Evolutionary conservation across 1,140 invertebrate genomes (phyloP), one percentile per base, ranked within the genome.

Genomic region (Zophobas morio): DNA sequence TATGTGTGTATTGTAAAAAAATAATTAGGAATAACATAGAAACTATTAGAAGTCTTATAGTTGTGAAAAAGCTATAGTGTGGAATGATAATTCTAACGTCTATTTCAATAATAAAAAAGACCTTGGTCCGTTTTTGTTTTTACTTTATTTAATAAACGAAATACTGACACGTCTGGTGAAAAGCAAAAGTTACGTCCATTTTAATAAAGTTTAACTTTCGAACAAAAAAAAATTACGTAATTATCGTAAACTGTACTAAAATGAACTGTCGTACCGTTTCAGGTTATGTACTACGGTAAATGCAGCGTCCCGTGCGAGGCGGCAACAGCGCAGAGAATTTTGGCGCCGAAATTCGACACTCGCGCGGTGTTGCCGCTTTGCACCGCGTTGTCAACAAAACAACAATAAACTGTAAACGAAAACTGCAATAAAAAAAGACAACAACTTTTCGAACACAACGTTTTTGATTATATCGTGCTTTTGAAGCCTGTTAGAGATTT

Each of bases 1-100:
- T 83, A 84, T 84, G 81, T 82, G 79, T 83, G 75, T 71, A 82
- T 57, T 83, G 82, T 84, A 85, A 85, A 85, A 85, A 85, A 84
- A 85, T 84, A 84, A 84, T 78, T 83, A 84, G 82, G 81, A 85
- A 84, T 66, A 66, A 66, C 39, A 66, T 84, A 83, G 81, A 79
- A 81, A 82, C 81, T 83, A 83, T 79, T 73, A 83, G 78, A 83
- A 84, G 83, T 85, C 83, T 84, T 84, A 81, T 84, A 79, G 77
- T 84, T 81, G 79, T 80, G 79, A 81, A 79, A 80, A 81, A 82
- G 77, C 76, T 71, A 74, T 72, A 81, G 77, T 81, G 79, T 84
- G 83, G 83, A 85, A 85, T 84, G 83, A 85, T 84, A 82, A 78
- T 76, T 78, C 74, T 81, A 83, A 79, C 34, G 74, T 76, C 79